Evolutionary conservation across 2,113 vertebrate genomes (phyloP).

Genomic region (Rattus norvegicus): GRCr8 NC_086031.1:87062501-87063000

Average conservation of each 20-base stretch:
- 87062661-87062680: neutral
- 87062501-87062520: neutral
- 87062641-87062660: neutral
- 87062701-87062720: neutral
- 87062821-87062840: slow-evolving; percentile 45
- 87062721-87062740: neutral
- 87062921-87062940: slow-evolving; percentile 77
- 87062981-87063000: slow-evolving; percentile 37
- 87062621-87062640: neutral
- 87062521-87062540: neutral
- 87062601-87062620: neutral
- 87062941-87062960: slow-evolving; percentile 69
- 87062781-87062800: neutral
- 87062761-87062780: neutral
- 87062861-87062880: slow-evolving; percentile 83
- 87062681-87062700: neutral
- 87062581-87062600: neutral
- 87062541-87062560: neutral
- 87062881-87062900: neutral
- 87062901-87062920: slow-evolving; percentile 77
- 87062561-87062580: neutral
- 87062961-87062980: slow-evolving; percentile 64
- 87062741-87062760: neutral
- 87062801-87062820: neutral
- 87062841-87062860: slow-evolving; percentile 86